Percentiles rank a stretch among this genome's conserved stretches.
Evolutionary conservation across 2,113 vertebrate species (phyloP).

Genomic region (Serinus canaria): DNA sequence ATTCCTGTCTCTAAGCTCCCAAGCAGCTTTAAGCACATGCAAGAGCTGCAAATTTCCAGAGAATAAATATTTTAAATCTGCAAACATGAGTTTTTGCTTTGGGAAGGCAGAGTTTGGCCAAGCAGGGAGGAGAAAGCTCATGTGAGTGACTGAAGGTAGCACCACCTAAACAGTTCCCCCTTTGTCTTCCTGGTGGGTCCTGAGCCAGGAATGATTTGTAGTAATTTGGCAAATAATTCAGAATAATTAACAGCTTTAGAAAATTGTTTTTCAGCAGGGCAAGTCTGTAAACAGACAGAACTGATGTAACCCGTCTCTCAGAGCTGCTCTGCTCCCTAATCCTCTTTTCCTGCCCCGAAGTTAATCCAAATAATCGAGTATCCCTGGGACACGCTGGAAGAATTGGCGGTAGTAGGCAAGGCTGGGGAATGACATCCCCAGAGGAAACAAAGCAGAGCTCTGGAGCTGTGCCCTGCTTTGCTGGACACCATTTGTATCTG

Average conservation of each 20-base stretch:
- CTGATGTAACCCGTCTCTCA: neutral
- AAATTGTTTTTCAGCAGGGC: neutral
- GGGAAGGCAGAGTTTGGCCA: neutral
- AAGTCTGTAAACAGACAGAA: neutral
- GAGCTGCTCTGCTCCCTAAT: neutral
- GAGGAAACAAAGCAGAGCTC: neutral
- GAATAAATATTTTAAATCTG: neutral
- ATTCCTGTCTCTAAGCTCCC: neutral
- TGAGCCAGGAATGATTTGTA: neutral
- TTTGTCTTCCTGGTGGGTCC: neutral
- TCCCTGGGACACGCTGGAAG: neutral
- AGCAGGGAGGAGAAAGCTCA: neutral
- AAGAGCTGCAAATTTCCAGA: neutral
- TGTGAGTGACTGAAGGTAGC: neutral
- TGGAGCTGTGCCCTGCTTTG: neutral
- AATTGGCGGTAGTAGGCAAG: neutral
- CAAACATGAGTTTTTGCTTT: neutral
- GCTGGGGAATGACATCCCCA: neutral
- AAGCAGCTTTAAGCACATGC: neutral
- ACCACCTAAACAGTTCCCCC: neutral
- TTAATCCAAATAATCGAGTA: neutral
- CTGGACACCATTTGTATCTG: accelerated
- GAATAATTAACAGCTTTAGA: conserved; percentile 10
- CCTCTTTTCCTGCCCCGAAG: neutral
- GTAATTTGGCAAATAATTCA: neutral